Evolutionary conservation across 2,797 vertebrate species (phyloP).

Genomic region (Botia almorhae): DNA sequence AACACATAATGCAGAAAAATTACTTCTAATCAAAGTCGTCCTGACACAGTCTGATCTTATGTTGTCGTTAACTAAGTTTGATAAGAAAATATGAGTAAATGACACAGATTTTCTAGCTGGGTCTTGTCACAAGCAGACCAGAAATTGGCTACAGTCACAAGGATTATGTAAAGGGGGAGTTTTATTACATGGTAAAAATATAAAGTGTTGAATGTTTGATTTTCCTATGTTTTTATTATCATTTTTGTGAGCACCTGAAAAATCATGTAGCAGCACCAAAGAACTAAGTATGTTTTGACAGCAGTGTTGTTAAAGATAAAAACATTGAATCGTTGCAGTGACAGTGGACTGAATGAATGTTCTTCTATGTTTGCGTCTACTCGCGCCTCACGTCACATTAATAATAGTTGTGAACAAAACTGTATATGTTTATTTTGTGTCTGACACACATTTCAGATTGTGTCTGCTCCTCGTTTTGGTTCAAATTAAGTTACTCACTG

Average conservation of each 20-base stretch:
- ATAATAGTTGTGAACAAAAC: background rate
- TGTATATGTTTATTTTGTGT: background rate
- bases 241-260: background rate
- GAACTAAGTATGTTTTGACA: background rate
- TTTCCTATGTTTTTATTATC: background rate
- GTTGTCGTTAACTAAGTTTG: background rate
- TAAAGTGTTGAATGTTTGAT: background rate
- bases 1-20: too few species aligned
- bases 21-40: background rate
- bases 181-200: background rate
- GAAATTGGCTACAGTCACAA: background rate
- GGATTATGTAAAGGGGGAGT: background rate
- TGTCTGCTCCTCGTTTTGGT: background rate
- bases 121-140: background rate
- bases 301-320: too few species aligned
- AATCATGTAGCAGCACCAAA: background rate
- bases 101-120: conserved; percentile 8
- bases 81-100: background rate
- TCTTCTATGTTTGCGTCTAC: too few species aligned
- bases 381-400: background rate
- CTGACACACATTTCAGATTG: background rate
- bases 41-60: background rate
- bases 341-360: background rate
- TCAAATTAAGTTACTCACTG: background rate
- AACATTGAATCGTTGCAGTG: background rate